Conservation (phyloP, 2,113 vertebrate genomes). For the Pristiophorus japonicus region DNA sequence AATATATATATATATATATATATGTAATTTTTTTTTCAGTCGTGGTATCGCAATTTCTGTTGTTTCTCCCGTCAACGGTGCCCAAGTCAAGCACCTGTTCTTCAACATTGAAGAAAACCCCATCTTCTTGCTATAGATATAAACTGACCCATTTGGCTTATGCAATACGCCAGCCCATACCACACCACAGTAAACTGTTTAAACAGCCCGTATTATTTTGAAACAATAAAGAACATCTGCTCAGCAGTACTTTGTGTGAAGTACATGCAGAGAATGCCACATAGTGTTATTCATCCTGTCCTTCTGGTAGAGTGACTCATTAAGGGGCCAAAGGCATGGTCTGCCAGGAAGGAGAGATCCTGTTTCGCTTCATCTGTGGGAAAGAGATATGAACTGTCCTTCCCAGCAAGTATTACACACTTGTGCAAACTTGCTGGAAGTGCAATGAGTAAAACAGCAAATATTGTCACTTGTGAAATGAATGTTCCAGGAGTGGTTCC, state of each 20-base stretch:
- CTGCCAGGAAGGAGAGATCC: conserved; percentile 12
- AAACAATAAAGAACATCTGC: conserved; percentile 29
- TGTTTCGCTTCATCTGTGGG: not conserved
- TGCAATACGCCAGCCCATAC: not conserved
- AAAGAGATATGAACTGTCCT: conserved; percentile 17
- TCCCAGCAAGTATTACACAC: conserved; percentile 20
- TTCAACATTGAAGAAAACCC: not conserved
- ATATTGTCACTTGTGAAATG: not conserved
- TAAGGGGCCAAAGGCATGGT: not conserved
- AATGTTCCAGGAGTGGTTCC: not conserved
- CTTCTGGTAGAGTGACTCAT: conserved; percentile 15
- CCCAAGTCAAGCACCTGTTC: not conserved
- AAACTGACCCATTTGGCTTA: not conserved
- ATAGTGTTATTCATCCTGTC: not conserved
- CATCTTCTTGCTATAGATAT: not conserved
- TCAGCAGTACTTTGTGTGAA: not conserved
- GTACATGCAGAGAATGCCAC: not conserved
- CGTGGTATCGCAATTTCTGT: not conserved
- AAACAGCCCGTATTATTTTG: not conserved
- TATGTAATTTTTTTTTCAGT: no score
- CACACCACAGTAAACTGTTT: not conserved
- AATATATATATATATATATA: no score
- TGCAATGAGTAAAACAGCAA: not conserved
- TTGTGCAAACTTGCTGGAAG: conserved; percentile 13
- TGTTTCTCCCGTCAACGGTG: not conserved